Conservation (phyloP, 2,797 vertebrate genomes). For the Fringilla coelebs region DNA sequence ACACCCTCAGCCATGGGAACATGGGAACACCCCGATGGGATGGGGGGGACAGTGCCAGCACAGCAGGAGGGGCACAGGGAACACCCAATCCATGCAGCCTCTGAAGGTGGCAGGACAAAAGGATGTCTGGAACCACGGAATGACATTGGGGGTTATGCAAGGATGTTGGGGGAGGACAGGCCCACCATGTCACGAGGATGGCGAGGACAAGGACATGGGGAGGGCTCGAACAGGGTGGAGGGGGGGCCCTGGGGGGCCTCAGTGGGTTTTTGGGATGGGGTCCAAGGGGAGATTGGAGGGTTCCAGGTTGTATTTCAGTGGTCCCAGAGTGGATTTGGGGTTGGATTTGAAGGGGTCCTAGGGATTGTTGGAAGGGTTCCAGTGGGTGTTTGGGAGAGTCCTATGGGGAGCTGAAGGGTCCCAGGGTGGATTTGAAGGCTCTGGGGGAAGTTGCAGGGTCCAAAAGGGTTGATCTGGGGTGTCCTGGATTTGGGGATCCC, state of each 20-base stretch:
- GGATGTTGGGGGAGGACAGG: neutral
- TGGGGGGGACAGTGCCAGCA: neutral
- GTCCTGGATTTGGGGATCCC: neutral
- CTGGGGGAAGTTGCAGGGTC: neutral
- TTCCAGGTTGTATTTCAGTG: neutral
- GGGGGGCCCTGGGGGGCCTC: neutral
- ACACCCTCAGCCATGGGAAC: neutral
- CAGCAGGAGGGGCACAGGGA: fast-evolving
- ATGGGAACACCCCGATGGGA: too few species aligned
- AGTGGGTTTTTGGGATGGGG: too few species aligned
- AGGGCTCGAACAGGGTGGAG: neutral
- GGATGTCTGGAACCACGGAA: neutral
- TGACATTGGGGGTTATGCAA: neutral
- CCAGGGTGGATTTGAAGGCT: neutral
- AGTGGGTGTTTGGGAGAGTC: neutral
- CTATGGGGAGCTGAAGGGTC: neutral
- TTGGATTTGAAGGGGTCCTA: neutral
- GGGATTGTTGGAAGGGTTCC: neutral
- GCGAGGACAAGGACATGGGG: neutral
- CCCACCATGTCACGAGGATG: neutral
- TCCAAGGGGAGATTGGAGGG: neutral
- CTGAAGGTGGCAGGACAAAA: neutral
- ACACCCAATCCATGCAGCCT: neutral
- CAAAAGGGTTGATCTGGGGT: neutral
- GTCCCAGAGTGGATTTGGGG: neutral